Percentiles rank a stretch among this genome's conserved stretches.
Conservation (phyloP, 2,113 vertebrate genomes). For the Trematocara zebra region DNA sequence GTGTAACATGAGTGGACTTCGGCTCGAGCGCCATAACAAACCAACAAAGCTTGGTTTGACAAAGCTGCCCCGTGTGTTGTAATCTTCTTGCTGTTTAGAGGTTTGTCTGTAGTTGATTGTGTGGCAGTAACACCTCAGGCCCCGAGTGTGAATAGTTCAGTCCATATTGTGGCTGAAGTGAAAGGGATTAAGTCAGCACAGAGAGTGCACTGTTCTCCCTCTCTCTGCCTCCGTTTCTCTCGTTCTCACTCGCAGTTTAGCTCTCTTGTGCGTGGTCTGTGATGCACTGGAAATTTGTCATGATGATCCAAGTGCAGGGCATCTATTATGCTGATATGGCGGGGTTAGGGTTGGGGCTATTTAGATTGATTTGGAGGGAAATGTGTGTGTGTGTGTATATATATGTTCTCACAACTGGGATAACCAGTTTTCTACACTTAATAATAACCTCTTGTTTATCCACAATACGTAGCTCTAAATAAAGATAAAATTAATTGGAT, state of each 20-base stretch:
- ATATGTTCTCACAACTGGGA: background rate
- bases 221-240: slow-evolving; percentile 14
- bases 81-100: slow-evolving; percentile 10
- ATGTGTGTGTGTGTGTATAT: background rate
- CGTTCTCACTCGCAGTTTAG: slow-evolving; percentile 10
- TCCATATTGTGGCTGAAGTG: slow-evolving; percentile 46
- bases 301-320: background rate
- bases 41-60: slow-evolving; percentile 13
- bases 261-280: slow-evolving; percentile 25
- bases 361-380: background rate
- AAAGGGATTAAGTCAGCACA: slow-evolving; percentile 62
- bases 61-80: background rate
- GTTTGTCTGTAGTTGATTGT: slow-evolving; percentile 31
- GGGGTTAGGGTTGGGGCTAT: background rate
- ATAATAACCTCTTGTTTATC: background rate
- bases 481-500: slow-evolving; percentile 21
- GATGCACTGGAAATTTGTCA: slow-evolving; percentile 1
- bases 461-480: background rate
- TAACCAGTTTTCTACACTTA: background rate
- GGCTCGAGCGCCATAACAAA: background rate
- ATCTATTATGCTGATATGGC: background rate
- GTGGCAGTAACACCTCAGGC: slow-evolving; percentile 29
- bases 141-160: slow-evolving; percentile 29
- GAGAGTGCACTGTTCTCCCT: slow-evolving; percentile 51
- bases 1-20: slow-evolving; percentile 52